These are phyloP conservation scores for Florisuga fusca DNA, from an alignment of 2,797 vertebrate species.

Conservation along the genomic window DNA sequence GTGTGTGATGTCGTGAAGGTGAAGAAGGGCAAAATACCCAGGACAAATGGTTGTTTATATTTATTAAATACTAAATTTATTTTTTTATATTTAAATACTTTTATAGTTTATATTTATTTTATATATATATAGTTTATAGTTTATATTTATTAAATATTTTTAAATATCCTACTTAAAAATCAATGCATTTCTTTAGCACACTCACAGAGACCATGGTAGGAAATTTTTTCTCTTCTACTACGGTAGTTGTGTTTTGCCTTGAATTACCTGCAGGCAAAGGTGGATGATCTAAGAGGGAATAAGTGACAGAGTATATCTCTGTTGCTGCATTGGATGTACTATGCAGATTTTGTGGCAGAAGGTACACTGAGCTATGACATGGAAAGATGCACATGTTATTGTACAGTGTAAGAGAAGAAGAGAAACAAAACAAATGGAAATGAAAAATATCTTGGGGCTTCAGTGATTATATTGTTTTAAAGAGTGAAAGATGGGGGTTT, in stretches of 20 bases:
- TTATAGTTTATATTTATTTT: too few relatives aligned
- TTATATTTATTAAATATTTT: neutral
- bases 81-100: too few relatives aligned
- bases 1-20: fast-evolving
- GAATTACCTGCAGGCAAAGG: neutral
- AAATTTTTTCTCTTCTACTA: neutral
- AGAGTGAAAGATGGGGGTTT: neutral
- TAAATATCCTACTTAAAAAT: neutral
- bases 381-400: neutral
- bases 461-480: neutral
- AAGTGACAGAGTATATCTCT: neutral
- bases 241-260: neutral
- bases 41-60: neutral
- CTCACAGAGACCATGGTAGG: neutral
- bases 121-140: too few relatives aligned
- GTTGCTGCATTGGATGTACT: fast-evolving
- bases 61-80: too few relatives aligned
- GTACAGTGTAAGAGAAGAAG: neutral
- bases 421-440: neutral
- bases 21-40: neutral
- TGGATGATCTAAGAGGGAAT: neutral
- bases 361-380: neutral
- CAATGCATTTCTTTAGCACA: neutral
- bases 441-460: neutral
- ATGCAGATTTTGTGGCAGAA: neutral